Base-by-base conservation (phyloP, 1,140 invertebrate genomes). In the Zaprionus nigranus region DNA sequence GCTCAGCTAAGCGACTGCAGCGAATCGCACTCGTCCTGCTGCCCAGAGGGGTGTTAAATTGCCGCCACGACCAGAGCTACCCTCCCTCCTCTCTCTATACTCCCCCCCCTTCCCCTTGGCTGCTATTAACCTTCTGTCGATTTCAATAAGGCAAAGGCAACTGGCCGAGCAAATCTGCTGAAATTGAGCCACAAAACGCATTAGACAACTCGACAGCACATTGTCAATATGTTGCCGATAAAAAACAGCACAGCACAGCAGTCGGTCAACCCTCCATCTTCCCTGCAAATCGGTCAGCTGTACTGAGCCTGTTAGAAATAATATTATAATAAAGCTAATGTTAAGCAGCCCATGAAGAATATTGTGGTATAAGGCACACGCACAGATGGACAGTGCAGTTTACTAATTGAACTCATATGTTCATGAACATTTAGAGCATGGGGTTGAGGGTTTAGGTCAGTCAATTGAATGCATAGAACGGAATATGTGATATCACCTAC, bases 111-210 rank as follows among this genome's bases (percentile, higher is more conserved):
- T 13, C 58, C 49, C 64, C 56, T 78, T 88, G 71, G 71, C 66
- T 54, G 79, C 77, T 80, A 90, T 91, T 91, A 91, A 91, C 90
- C 90, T 88, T 91, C 85, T 91, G 90, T 91, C 79, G 81, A 75
- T 81, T 90, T 91, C 90, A 91, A 91, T 90, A 90, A 81, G 40
- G 7, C 40, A 43, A 46, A 43, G 63, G 79, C 83, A 78, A 76
- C 53, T 60, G n/a, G 28, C 56, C 34, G 60, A 46, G 54, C 28
- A 91, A 85, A 81, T 82, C 82, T 90, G 79, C 69, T 91, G 80
- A 80, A 91, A 90, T 85, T 82, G 79, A 79, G 66, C 64, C 62
- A 57, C 40, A 46, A 63, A 58, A 34, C 51, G 59, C 80, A 81
- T 82, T 75, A 79, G 34, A 38, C 5, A 28, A 28, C 17, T 20